Base-by-base conservation (phyloP, 2,888 invertebrate species). In the Marronus borbonicus region DNA sequence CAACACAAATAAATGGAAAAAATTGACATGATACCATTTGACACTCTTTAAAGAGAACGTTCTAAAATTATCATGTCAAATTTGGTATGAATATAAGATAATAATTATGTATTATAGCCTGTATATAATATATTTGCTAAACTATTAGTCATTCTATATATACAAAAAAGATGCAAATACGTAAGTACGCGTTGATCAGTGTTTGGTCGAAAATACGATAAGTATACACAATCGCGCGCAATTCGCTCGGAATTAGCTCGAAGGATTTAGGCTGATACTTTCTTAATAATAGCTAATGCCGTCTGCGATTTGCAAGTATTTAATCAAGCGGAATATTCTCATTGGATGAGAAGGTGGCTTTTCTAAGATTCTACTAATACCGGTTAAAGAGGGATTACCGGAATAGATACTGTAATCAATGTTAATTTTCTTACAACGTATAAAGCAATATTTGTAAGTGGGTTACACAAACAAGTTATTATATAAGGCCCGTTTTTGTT, bases 261-360 rank as follows among this genome's bases (percentile, higher is more conserved):
- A 14, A 62, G 31, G 62, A 62, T 62, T 55, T 62, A 62, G 28
- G 24, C 24, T 62, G 62, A 62, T 62, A 62, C 62, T 62, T 62
- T 62, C 31, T 24, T 28, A 62, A 62, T 28, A 62, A 62, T 31
- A 62, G 14, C 31, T 62, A 62, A 62, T 31, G 31, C 28, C 62
- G 62, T 12, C 62, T 31, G 14, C 28, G 62, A 62, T 62, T 62
- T 31, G 62, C 31, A 31, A 31, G 17, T 62, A 28, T 62, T 62
- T 62, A 62, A 62, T 62, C 62, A 62, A 62, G 14, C 24, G 62
- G 28, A 62, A 31, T 24, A 24, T 28, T 62, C 24, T 62, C 62
- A 31, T 62, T 62, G 62, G 62, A 31, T 31, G 12, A 44, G 8
- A 62, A 24, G 28, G 12, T 12, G 10, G 31, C 31, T 28, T 31